Conservation (phyloP, 2,888 invertebrate species). For the Flabesymbios commensalis region DNA sequence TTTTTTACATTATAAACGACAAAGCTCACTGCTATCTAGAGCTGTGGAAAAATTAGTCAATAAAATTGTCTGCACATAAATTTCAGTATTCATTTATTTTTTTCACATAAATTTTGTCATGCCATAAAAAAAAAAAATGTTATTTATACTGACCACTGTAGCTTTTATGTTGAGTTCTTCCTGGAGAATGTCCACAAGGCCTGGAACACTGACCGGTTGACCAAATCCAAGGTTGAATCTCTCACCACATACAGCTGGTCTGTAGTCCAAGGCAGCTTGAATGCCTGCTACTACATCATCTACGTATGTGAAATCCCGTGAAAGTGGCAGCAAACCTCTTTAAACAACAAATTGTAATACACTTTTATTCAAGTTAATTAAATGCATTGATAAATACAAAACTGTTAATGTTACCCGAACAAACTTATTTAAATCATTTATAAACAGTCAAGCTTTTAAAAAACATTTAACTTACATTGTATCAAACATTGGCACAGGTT, state of each 20-base stretch:
- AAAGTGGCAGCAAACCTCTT: no score
- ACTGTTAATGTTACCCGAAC: no score
- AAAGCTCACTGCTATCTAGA: neutral
- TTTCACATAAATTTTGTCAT: neutral
- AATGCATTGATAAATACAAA: no score
- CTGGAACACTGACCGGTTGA: conserved; percentile 27
- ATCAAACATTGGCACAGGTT: conserved; percentile 27
- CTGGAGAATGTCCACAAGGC: conserved; percentile 23
- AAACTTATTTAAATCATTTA: neutral
- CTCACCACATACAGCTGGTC: conserved; percentile 25
- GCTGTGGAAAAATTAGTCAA: neutral
- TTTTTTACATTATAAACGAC: no score
- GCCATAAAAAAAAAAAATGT: no score
- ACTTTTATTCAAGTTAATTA: no score
- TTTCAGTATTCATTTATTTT: neutral
- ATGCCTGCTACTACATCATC: conserved; percentile 36
- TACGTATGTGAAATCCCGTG: conserved; percentile 38
- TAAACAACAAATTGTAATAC: no score
- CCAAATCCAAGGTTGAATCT: conserved; percentile 35
- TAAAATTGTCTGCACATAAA: neutral
- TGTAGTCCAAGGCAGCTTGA: conserved; percentile 21
- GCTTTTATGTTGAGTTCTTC: conserved; percentile 19
- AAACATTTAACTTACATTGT: conserved; percentile 19
- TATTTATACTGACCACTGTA: conserved; percentile 24
- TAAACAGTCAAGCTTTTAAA: no score